phyloP scores from a whole-genome alignment of 1,140 invertebrate genomes.

The Ceratina australensis region DNA sequence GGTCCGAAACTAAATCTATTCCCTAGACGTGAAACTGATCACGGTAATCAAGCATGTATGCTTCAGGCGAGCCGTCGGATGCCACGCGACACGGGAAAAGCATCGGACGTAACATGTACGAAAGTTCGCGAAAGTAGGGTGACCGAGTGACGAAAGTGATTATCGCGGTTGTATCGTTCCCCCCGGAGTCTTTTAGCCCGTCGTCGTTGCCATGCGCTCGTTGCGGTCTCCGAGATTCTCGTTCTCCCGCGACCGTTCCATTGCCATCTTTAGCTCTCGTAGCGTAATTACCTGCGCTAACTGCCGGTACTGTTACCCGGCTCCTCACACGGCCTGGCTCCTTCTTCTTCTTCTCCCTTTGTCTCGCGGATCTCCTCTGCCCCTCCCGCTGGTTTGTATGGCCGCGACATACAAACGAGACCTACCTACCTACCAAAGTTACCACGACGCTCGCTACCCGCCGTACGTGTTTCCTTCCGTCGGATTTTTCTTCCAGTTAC shows the following conservation, averaged over 20 bases:
- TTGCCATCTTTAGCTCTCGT: constrained; percentile 63
- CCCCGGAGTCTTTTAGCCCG: neutral
- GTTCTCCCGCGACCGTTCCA: constrained; percentile 32
- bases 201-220: too few relatives aligned
- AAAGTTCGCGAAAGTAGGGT: neutral
- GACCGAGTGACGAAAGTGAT: constrained; percentile 31
- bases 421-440: neutral
- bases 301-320: constrained; percentile 70
- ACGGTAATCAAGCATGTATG: constrained; percentile 5
- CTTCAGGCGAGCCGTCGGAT: neutral
- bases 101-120: neutral
- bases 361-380: constrained; percentile 64
- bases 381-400: constrained; percentile 33
- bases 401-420: constrained; percentile 9
- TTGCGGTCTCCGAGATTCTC: constrained; percentile 1
- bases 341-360: too few relatives aligned
- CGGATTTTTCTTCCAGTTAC: constrained; percentile 26
- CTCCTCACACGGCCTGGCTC: constrained; percentile 64
- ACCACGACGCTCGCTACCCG: neutral
- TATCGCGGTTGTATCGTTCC: constrained; percentile 11
- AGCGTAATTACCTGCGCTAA: constrained; percentile 72
- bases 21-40: constrained; percentile 8
- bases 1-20: neutral
- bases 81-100: neutral
- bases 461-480: constrained; percentile 36